Percentiles rank a stretch among this genome's conserved stretches.
phyloP scores from a whole-genome alignment of 2,888 invertebrate genomes.

The Tachina lurida region DNA sequence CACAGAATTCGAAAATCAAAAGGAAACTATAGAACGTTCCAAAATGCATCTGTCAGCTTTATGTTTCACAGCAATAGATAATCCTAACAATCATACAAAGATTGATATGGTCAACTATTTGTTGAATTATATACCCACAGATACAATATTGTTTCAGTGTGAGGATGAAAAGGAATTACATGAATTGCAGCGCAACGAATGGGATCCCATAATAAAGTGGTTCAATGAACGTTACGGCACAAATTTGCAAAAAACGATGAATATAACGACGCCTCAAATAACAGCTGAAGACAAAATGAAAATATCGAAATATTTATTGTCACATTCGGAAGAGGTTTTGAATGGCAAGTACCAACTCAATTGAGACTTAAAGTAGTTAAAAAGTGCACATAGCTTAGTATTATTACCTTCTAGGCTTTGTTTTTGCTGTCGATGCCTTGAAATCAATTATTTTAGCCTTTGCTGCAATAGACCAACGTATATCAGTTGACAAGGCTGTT shows the following conservation, averaged over 20 bases:
- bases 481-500: constrained; percentile 92
- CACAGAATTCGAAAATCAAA: constrained; percentile 96
- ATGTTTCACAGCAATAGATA: constrained; percentile 95
- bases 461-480: constrained; percentile 90
- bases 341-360: constrained; percentile 85
- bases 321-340: constrained; percentile 91
- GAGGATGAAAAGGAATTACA: constrained; percentile 90
- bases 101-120: constrained; percentile 90
- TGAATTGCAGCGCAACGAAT: constrained; percentile 90
- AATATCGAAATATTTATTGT: constrained; percentile 90
- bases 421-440: constrained; percentile 93
- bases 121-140: constrained; percentile 91
- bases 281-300: constrained; percentile 86
- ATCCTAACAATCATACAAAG: constrained; percentile 91
- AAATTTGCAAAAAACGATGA: constrained; percentile 87
- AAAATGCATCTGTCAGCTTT: constrained; percentile 97
- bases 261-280: constrained; percentile 88
- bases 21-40: constrained; percentile 88
- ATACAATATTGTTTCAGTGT: constrained; percentile 91
- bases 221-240: constrained; percentile 92
- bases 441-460: constrained; percentile 95
- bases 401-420: constrained; percentile 86
- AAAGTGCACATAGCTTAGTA: too few species aligned
- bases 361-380: neutral
- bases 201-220: constrained; percentile 96